phyloP scores from a whole-genome alignment of 2,888 invertebrate genomes.

The Tachina fera region DNA sequence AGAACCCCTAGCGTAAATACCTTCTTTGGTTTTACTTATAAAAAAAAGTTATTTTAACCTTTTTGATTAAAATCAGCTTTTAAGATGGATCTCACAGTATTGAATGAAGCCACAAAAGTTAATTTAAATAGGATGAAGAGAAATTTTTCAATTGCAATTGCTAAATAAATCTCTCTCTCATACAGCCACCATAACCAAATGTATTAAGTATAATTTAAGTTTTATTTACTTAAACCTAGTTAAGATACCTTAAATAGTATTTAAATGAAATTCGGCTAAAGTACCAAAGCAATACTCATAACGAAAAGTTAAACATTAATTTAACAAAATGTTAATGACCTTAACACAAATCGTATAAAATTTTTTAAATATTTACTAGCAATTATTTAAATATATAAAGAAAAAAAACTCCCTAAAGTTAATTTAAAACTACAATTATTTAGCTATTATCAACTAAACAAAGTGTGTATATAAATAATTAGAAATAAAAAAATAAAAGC shows the following conservation, averaged over 20 bases:
- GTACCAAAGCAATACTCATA: slow-evolving; percentile 83
- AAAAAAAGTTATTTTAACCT: slow-evolving; percentile 15
- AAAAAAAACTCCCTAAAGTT: slow-evolving; percentile 56
- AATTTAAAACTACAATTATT: slow-evolving; percentile 54
- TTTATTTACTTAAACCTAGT: slow-evolving; percentile 63
- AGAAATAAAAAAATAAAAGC: slow-evolving; percentile 25
- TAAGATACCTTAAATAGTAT: slow-evolving; percentile 62
- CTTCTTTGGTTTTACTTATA: slow-evolving; percentile 60
- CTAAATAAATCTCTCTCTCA: slow-evolving; percentile 30
- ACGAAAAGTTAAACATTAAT: slow-evolving; percentile 45
- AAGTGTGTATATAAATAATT: slow-evolving; percentile 48
- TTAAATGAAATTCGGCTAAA: slow-evolving; percentile 80
- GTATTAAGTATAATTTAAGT: slow-evolving; percentile 26
- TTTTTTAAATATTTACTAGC: slow-evolving; percentile 20
- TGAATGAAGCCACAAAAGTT: slow-evolving; percentile 2
- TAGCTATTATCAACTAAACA: slow-evolving; percentile 12
- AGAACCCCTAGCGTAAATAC: slow-evolving; percentile 75
- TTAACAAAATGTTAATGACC: slow-evolving; percentile 36
- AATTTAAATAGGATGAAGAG: slow-evolving; percentile 43
- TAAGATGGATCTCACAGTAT: slow-evolving; percentile 74
- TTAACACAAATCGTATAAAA: slow-evolving; percentile 40
- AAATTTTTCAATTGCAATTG: neutral
- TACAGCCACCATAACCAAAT: slow-evolving; percentile 70
- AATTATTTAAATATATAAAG: slow-evolving; percentile 42
- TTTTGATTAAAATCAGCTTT: slow-evolving; percentile 72